Evolutionary conservation across 2,888 invertebrate species (phyloP).

Genomic region (Troglohyphantes excavatus): DNA sequence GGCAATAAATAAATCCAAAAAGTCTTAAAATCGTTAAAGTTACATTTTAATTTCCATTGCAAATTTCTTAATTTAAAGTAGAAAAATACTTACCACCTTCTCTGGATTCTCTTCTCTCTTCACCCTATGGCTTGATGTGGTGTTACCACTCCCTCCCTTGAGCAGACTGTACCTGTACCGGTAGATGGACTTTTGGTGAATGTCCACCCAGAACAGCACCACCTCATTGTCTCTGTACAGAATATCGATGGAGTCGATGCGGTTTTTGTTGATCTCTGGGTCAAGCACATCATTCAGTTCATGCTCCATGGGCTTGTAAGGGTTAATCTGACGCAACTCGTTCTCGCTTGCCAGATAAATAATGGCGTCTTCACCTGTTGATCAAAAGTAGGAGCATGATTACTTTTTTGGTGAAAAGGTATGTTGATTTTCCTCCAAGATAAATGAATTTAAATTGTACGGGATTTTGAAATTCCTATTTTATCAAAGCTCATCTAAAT

Average conservation of each 20-base stretch:
- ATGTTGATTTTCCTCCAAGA: too few relatives aligned
- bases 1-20: too few relatives aligned
- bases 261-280: constrained; percentile 58
- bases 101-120: constrained; percentile 66
- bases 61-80: not conserved
- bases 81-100: constrained; percentile 46
- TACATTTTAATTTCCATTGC: too few relatives aligned
- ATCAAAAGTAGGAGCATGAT: not conserved
- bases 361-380: constrained; percentile 70
- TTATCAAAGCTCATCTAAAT: too few relatives aligned
- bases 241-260: constrained; percentile 85
- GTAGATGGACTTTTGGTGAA: constrained; percentile 79
- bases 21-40: too few relatives aligned
- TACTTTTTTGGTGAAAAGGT: too few relatives aligned
- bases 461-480: too few relatives aligned
- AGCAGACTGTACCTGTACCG: constrained; percentile 46
- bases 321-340: constrained; percentile 84
- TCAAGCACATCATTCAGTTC: constrained; percentile 64
- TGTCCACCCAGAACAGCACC: constrained; percentile 80
- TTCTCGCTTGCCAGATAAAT: constrained; percentile 79
- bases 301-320: constrained; percentile 84
- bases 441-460: too few relatives aligned
- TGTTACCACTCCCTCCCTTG: constrained; percentile 14
- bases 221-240: constrained; percentile 82
- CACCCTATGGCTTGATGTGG: constrained; percentile 14